A percentile compares a stretch with the other conserved stretches of the same genome.
Conservation (phyloP, 2,888 invertebrate species). For the Tipula confusa region DNA sequence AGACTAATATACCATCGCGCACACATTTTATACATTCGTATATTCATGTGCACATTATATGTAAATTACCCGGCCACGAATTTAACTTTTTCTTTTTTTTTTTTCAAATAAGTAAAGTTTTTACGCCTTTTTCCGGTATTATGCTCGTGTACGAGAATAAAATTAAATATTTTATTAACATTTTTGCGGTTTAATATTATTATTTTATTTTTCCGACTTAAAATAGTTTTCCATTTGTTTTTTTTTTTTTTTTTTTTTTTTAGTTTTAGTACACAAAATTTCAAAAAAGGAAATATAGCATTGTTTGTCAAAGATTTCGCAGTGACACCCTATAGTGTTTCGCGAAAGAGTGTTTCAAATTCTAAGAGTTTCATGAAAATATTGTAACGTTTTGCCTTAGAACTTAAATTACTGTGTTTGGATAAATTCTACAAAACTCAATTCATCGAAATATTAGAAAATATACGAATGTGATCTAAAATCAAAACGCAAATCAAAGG, state of each 20-base stretch:
- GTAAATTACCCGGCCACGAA: background rate
- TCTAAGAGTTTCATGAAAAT: too few species aligned
- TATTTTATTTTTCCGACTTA: background rate
- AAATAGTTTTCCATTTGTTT: constrained; percentile 8
- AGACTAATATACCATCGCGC: background rate
- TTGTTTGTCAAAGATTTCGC: too few species aligned
- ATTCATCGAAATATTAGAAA: too few species aligned
- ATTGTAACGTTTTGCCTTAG: too few species aligned
- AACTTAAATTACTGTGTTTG: too few species aligned
- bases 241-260: background rate
- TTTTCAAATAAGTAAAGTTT: background rate
- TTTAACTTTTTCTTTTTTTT: background rate
- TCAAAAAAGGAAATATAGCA: background rate
- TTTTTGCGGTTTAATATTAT: constrained; percentile 4
- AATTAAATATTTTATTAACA: constrained; percentile 1
- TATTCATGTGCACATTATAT: constrained; percentile 12
- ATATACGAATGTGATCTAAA: too few species aligned
- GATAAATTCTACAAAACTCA: too few species aligned
- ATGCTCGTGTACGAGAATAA: background rate
- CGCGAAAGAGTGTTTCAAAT: too few species aligned
- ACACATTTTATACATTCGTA: background rate
- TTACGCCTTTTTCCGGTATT: constrained; percentile 21
- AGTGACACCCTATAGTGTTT: too few species aligned
- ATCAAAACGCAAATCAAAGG: too few species aligned
- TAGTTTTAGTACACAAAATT: constrained; percentile 7